Base-by-base conservation (phyloP, 2,797 vertebrate genomes). In the Cebuella pygmaea region DNA sequence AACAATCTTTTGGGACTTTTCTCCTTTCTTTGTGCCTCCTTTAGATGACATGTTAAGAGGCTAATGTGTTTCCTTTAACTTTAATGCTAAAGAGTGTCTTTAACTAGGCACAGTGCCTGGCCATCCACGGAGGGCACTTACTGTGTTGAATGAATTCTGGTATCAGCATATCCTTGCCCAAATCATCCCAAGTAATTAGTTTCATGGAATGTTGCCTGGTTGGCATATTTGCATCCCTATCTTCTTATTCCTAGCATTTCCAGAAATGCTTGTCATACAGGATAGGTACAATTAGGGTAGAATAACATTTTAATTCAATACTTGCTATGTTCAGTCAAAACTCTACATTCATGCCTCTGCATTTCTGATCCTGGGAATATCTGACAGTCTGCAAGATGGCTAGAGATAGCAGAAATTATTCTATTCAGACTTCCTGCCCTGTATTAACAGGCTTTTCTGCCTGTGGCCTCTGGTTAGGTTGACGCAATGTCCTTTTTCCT, bases 141-240 rank as follows among this genome's bases (percentile, higher is more conserved):
- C 41, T 83, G 33, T 78, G 67, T 82, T 86, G 39, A 93, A 41
- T 82, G 39, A 86, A 79, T 95, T 79, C 20, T 90, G 11, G 11
- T 17, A 27, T 90, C 80, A 79, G 55, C 22, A 19, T 94, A 46
- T 90, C 84, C 59, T 90, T 90, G 20, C 7, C 67, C 36, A 83
- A 22, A 90, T 79, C 85, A 89, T 64, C 55, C n/a, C 50, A 78
- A 67, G 30, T 88, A 89, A 95, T 94, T 87, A 82, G 36, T 92
- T 90, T 57, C 70, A 76, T 92, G 85, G 80, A 87, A 59, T 33
- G 7, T 82, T 79, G 74, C 33, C 70, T 81, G 48, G 36, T 17
- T 79, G 30, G 52, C 75, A 46, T 72, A 50, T 44, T 92, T 30
- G 50, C 7, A 64, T 1, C 6, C 22, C 33, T 64, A 2, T 52